Evolutionary conservation across 2,888 invertebrate genomes (phyloP).

Genomic region (Sussaba pulchella): DNA sequence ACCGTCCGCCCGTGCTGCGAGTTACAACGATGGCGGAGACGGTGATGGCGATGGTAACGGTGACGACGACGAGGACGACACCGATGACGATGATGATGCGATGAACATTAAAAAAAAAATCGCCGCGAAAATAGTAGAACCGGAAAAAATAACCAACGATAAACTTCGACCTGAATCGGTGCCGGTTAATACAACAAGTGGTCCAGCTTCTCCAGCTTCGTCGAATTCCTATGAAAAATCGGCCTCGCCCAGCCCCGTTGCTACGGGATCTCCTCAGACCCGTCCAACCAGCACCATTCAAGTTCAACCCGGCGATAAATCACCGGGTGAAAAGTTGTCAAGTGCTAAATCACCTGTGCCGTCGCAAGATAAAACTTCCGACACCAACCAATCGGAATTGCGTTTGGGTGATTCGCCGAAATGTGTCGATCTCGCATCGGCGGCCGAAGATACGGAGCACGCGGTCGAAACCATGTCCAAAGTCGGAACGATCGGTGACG

Average conservation of each 20-base stretch:
- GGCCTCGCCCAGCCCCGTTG: constrained; percentile 43
- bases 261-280: constrained; percentile 17
- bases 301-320: constrained; percentile 34
- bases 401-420: constrained; percentile 39
- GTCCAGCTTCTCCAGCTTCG: constrained; percentile 6
- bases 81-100: constrained; percentile 76
- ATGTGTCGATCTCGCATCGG: not conserved
- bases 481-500: constrained; percentile 6
- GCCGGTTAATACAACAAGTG: constrained; percentile 32
- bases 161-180: not conserved
- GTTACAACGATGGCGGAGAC: too few species aligned
- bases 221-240: constrained; percentile 41
- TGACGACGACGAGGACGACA: constrained; percentile 71
- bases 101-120: constrained; percentile 70
- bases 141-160: constrained; percentile 18
- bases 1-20: constrained; percentile 40
- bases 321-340: constrained; percentile 21
- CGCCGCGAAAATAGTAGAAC: constrained; percentile 25
- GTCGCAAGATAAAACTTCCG: constrained; percentile 20
- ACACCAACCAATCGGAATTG: constrained; percentile 54
- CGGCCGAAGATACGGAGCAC: constrained; percentile 7
- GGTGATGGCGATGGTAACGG: too few species aligned
- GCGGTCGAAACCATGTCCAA: not conserved
- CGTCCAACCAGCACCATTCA: constrained; percentile 32
- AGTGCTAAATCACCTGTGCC: constrained; percentile 30